Percentiles rank a stretch among this genome's conserved stretches.
Conservation (phyloP, 2,797 vertebrate species). For the Pantherophis alleghaniensis region DNA sequence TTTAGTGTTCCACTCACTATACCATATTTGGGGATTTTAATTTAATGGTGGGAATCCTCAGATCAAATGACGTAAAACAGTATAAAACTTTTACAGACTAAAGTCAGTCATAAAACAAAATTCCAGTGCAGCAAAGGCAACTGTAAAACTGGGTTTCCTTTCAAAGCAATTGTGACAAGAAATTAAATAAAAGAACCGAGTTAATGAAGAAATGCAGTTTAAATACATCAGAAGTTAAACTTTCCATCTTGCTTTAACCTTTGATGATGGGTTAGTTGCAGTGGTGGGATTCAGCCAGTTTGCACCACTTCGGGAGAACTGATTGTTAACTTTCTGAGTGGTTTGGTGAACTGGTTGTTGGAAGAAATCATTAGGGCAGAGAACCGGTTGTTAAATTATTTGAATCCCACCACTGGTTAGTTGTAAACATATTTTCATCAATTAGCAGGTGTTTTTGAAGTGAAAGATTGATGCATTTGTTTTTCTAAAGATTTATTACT, state of each 20-base stretch:
- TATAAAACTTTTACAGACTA: background rate
- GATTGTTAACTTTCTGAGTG: no score
- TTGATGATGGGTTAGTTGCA: background rate
- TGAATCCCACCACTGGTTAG: background rate
- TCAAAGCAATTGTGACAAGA: background rate
- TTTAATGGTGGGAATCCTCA: background rate
- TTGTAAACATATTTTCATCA: background rate
- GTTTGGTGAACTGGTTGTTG: no score
- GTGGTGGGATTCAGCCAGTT: no score
- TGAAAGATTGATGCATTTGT: background rate
- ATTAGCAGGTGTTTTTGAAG: background rate
- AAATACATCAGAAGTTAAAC: background rate
- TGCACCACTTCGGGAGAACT: no score
- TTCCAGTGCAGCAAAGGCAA: background rate
- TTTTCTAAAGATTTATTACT: background rate
- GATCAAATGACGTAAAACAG: background rate
- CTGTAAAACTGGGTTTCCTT: background rate
- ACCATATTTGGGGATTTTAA: background rate
- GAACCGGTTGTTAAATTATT: no score
- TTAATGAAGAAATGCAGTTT: background rate
- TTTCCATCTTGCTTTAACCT: background rate
- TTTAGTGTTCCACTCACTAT: background rate
- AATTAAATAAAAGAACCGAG: background rate
- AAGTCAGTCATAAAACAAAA: constrained; percentile 1
- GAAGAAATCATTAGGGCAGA: no score